Evolutionary conservation across 2,888 invertebrate species (phyloP).

Genomic region (Mimumesa dahlbomi): DNA sequence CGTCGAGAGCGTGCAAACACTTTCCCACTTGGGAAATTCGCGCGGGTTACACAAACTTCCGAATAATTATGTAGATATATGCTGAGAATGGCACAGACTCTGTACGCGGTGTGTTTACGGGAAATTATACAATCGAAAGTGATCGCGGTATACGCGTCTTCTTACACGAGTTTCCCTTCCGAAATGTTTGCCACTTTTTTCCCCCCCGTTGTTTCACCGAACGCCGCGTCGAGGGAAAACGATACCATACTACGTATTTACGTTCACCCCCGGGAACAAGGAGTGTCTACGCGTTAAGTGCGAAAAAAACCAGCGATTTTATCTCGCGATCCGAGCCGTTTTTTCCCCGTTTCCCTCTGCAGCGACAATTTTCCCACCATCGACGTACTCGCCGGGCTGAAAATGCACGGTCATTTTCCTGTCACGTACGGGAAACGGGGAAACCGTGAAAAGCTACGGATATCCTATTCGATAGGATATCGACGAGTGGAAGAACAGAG

Average conservation of each 20-base stretch:
- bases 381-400: background rate
- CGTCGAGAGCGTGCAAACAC: too few relatives aligned
- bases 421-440: slow-evolving; percentile 32
- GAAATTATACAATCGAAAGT: background rate
- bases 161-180: too few relatives aligned
- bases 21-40: too few relatives aligned
- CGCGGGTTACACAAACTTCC: slow-evolving; percentile 6
- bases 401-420: slow-evolving; percentile 28
- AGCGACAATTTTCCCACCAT: background rate
- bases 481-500: slow-evolving; percentile 11
- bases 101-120: too few relatives aligned
- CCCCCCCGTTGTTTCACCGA: too few relatives aligned
- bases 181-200: too few relatives aligned
- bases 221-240: too few relatives aligned
- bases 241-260: too few relatives aligned
- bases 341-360: background rate
- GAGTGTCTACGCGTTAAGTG: background rate
- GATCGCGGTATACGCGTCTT: too few relatives aligned
- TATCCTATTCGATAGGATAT: slow-evolving; percentile 28
- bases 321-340: too few relatives aligned
- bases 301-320: background rate
- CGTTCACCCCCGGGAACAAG: too few relatives aligned
- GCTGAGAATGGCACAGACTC: too few relatives aligned
- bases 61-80: slow-evolving; percentile 8
- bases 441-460: slow-evolving; percentile 11